These are phyloP conservation scores for rabbit (Oryctolagus cuniculus) DNA, from an alignment of 2,113 vertebrate species.

Conservation along the genomic window mOryCun1.1 NC_091434.1:38114501-38115000, in stretches of 20 bases:
- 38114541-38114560: no score
- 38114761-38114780: constrained; percentile 18
- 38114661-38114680: no score
- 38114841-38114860: constrained; percentile 41
- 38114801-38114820: constrained; percentile 27
- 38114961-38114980: neutral
- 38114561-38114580: no score
- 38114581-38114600: no score
- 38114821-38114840: constrained; percentile 16
- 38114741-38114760: neutral
- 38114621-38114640: no score
- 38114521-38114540: no score
- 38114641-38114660: no score
- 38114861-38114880: constrained; percentile 51
- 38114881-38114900: neutral
- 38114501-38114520: no score
- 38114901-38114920: neutral
- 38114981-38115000: neutral
- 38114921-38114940: neutral
- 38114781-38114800: constrained; percentile 49
- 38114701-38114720: no score
- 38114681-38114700: no score
- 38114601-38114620: no score
- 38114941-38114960: neutral
- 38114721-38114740: neutral